A percentile compares a stretch with the other conserved stretches of the same genome.
These are phyloP conservation scores for Buceros bicornis DNA, from an alignment of 2,797 vertebrate genomes.

Conservation along the genomic window DNA sequence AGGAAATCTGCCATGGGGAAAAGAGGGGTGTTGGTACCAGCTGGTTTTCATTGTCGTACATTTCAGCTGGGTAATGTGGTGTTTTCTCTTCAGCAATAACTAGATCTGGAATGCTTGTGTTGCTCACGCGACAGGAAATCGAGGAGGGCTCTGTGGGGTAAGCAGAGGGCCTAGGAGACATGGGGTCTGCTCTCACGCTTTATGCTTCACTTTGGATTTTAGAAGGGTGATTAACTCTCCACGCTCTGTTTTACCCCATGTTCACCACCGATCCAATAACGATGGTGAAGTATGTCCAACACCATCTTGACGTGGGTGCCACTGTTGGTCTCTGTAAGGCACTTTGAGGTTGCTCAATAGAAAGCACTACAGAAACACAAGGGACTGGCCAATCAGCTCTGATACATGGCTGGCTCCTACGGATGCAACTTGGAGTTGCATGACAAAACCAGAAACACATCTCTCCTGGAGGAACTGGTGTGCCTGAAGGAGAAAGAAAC, in stretches of 20 bases:
- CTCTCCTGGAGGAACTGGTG: background rate
- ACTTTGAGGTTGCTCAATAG: rapidly evolving
- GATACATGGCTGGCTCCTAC: rapidly evolving
- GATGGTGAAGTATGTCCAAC: too few relatives aligned
- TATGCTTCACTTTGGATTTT: background rate
- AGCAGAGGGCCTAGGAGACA: background rate
- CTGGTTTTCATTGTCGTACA: background rate
- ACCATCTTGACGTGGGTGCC: rapidly evolving
- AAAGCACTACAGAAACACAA: background rate
- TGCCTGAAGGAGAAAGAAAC: background rate
- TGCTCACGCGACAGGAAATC: background rate
- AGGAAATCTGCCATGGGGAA: background rate
- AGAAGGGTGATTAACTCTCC: background rate
- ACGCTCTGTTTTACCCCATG: rapidly evolving
- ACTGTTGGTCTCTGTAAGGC: background rate
- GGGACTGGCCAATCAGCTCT: background rate
- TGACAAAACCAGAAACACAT: background rate
- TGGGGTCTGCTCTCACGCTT: background rate
- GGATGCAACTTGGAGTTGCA: background rate
- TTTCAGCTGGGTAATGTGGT: rapidly evolving
- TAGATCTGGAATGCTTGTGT: background rate
- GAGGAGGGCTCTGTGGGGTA: background rate
- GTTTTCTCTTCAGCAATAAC: background rate
- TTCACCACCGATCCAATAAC: background rate
- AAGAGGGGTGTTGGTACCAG: background rate